These are phyloP conservation scores for Lacanobia wlatinum DNA, from an alignment of 2,888 invertebrate species.

Conservation along the genomic window DNA sequence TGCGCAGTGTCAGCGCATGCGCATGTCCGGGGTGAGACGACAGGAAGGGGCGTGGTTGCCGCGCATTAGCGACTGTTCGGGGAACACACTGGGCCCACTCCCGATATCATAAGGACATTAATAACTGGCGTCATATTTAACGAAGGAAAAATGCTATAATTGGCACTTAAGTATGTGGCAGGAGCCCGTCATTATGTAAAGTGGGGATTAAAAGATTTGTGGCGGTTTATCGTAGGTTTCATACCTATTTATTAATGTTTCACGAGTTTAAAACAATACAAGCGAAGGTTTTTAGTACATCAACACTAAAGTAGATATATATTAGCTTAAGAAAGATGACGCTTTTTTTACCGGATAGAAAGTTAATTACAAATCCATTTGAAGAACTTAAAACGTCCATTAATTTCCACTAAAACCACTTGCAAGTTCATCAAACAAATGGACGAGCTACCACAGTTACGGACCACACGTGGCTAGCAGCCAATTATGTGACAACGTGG, in stretches of 20 bases:
- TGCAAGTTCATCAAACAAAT: constrained; percentile 60
- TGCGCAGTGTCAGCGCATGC: constrained; percentile 64
- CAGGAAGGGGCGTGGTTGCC: constrained; percentile 86
- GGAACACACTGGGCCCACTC: constrained; percentile 70
- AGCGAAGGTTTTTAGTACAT: neutral
- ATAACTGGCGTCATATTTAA: constrained; percentile 66
- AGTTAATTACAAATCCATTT: constrained; percentile 54
- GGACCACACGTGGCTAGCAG: constrained; percentile 75
- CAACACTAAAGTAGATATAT: neutral
- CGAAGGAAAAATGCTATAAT: constrained; percentile 66
- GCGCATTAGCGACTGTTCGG: constrained; percentile 82
- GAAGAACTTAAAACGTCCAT: constrained; percentile 57
- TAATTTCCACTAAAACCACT: constrained; percentile 59
- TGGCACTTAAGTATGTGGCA: constrained; percentile 61
- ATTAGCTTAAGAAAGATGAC: constrained; percentile 35
- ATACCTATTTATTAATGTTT: neutral
- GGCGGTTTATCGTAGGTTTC: constrained; percentile 15
- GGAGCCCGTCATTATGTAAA: constrained; percentile 51
- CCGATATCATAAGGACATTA: constrained; percentile 70
- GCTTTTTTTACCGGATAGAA: constrained; percentile 30
- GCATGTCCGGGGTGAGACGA: constrained; percentile 72
- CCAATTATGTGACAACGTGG: constrained; percentile 84
- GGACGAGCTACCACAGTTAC: constrained; percentile 72
- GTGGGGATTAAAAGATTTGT: constrained; percentile 48
- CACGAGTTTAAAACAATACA: neutral